These are phyloP conservation scores for Arothron firmamentum DNA, from an alignment of 2,113 vertebrate genomes.

Conservation along the genomic window DNA sequence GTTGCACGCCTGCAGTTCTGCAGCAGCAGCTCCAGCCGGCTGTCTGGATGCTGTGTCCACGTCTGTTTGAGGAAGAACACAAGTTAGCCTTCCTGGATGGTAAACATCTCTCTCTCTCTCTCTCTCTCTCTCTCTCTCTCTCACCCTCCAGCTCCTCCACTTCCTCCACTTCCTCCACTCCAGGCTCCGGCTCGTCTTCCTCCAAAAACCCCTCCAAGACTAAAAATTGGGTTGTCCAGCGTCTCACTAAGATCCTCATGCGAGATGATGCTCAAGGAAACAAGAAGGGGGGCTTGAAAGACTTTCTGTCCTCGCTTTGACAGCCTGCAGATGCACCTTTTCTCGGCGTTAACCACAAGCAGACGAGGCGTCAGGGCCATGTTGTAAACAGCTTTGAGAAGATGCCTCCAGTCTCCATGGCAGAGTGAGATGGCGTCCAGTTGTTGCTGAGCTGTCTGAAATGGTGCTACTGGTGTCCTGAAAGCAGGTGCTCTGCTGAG, in stretches of 20 bases:
- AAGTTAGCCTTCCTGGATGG: constrained; percentile 25
- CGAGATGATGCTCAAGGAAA: constrained; percentile 76
- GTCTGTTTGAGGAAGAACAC: constrained; percentile 1
- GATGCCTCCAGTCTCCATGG: constrained; percentile 22
- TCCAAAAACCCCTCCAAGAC: constrained; percentile 69
- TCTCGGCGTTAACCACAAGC: constrained; percentile 10
- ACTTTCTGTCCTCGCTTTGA: constrained; percentile 87
- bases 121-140: background rate
- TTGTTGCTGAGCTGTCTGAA: constrained; percentile 40
- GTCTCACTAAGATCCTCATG: constrained; percentile 84
- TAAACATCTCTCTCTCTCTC: background rate
- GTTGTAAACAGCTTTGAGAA: constrained; percentile 22
- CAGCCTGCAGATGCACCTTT: constrained; percentile 3
- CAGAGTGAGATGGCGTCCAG: constrained; percentile 6
- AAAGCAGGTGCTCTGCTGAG: constrained; percentile 38
- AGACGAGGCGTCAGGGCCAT: constrained; percentile 2
- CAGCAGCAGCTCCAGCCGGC: constrained; percentile 10
- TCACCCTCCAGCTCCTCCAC: constrained; percentile 10
- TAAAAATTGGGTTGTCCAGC: constrained; percentile 82
- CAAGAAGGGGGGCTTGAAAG: constrained; percentile 81
- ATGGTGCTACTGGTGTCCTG: constrained; percentile 35
- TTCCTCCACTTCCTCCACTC: constrained; percentile 56
- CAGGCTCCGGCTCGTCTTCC: constrained; percentile 44
- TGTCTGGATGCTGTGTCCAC: background rate
- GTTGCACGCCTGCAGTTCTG: constrained; percentile 20